A percentile compares a stretch with the other conserved stretches of the same genome.
These are phyloP conservation scores for Steinernema khuongi DNA, from an alignment of 1,140 invertebrate genomes.

Conservation along the genomic window DNA sequence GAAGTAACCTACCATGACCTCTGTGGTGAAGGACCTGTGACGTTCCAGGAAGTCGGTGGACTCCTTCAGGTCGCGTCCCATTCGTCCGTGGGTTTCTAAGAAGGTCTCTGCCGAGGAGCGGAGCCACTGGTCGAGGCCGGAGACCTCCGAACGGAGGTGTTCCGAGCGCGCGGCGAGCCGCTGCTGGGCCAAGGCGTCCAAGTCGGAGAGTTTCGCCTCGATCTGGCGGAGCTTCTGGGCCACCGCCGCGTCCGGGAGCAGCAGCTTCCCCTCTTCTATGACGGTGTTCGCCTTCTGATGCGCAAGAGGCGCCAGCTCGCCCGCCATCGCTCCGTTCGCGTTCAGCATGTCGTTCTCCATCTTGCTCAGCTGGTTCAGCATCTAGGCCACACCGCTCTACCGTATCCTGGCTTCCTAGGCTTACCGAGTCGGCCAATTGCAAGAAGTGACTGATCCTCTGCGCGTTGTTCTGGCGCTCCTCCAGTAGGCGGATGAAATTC, in stretches of 20 bases:
- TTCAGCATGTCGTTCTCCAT: slow-evolving; percentile 44
- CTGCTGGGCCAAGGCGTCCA: slow-evolving; percentile 47
- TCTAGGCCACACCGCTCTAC: no score
- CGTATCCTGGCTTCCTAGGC: background rate
- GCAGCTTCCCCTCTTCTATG: slow-evolving; percentile 51
- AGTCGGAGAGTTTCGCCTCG: slow-evolving; percentile 36
- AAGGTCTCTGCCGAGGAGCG: slow-evolving; percentile 43
- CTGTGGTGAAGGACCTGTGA: slow-evolving; percentile 45
- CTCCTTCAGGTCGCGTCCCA: slow-evolving; percentile 36
- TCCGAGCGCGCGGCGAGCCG: slow-evolving; percentile 10
- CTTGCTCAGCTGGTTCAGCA: slow-evolving; percentile 50
- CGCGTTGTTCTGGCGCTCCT: slow-evolving; percentile 26
- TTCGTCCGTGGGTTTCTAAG: slow-evolving; percentile 39
- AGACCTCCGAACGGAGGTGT: slow-evolving; percentile 29
- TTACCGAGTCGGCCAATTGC: slow-evolving; percentile 40
- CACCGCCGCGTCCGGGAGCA: slow-evolving; percentile 37
- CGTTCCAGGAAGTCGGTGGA: slow-evolving; percentile 40
- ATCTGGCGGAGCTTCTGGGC: slow-evolving; percentile 37
- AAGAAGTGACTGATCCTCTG: slow-evolving; percentile 41
- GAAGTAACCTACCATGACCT: slow-evolving; percentile 44
- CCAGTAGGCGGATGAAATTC: slow-evolving; percentile 33
- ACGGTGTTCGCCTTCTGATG: slow-evolving; percentile 43
- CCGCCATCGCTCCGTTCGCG: slow-evolving; percentile 52
- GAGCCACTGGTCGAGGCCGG: slow-evolving; percentile 41
- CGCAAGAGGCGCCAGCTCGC: slow-evolving; percentile 51